These are phyloP conservation scores for Dipus sagitta DNA, from an alignment of 2,797 vertebrate species.

Conservation along the genomic window DNA sequence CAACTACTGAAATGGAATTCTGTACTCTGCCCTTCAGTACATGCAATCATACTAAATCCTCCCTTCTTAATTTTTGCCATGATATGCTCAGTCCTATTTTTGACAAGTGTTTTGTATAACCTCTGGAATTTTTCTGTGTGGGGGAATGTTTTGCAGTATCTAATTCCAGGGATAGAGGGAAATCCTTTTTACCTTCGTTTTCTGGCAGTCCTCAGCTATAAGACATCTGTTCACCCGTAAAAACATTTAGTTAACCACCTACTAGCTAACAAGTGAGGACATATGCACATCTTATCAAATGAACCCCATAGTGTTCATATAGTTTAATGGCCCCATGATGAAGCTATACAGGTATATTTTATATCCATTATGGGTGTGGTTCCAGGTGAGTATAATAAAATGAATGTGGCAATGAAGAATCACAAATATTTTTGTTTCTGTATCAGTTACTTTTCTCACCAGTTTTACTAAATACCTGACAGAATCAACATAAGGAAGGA, in stretches of 20 bases:
- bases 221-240: slow-evolving; percentile 30
- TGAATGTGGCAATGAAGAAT: background rate
- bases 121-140: slow-evolving; percentile 41
- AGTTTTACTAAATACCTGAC: too few species aligned
- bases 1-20: slow-evolving; percentile 5
- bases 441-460: too few species aligned
- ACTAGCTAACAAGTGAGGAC: background rate
- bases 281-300: background rate
- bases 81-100: slow-evolving; percentile 23
- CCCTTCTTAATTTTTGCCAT: slow-evolving; percentile 3
- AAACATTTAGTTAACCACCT: background rate
- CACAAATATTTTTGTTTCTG: background rate
- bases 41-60: slow-evolving; percentile 47
- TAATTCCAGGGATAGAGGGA: background rate
- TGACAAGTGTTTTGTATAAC: background rate
- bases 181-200: background rate
- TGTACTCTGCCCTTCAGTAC: background rate
- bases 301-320: background rate
- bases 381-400: background rate
- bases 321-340: slow-evolving; percentile 28
- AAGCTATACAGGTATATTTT: background rate
- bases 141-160: slow-evolving; percentile 6
- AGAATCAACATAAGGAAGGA: too few species aligned
- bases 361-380: background rate
- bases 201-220: slow-evolving; percentile 44